Percentiles rank a stretch among this genome's conserved stretches.
These are phyloP conservation scores for Agrypnus murinus DNA, from an alignment of 2,888 invertebrate species.

Conservation along the genomic window DNA sequence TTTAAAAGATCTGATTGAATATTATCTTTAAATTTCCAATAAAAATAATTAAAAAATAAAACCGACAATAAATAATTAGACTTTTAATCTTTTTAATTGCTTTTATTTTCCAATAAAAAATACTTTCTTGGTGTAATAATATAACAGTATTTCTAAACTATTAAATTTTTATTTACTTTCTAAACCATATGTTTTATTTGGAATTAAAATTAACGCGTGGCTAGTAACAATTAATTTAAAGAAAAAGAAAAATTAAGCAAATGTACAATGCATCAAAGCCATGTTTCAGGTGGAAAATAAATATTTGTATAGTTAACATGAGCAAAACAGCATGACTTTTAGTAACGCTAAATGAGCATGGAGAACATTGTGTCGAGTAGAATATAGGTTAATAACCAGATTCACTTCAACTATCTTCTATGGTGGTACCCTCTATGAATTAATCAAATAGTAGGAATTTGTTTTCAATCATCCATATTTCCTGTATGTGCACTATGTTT, in stretches of 20 bases:
- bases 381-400: conserved; percentile 43
- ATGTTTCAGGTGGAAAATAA: conserved; percentile 5
- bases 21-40: background rate
- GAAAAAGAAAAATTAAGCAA: conserved; percentile 10
- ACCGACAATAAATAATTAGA: no score
- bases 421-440: conserved; percentile 8
- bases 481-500: background rate
- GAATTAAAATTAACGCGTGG: conserved; percentile 11
- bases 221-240: conserved; percentile 15
- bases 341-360: conserved; percentile 25
- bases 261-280: background rate
- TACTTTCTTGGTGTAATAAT: no score
- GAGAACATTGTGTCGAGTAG: conserved; percentile 25
- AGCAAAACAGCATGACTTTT: conserved; percentile 23
- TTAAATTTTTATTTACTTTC: conserved; percentile 22
- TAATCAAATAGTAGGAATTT: conserved; percentile 7
- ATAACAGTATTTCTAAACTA: background rate
- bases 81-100: no score
- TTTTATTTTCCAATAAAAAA: no score
- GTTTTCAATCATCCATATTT: conserved; percentile 30
- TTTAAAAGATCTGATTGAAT: background rate
- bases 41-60: background rate
- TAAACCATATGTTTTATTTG: conserved; percentile 9
- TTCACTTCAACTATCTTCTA: conserved; percentile 35
- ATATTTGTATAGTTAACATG: conserved; percentile 28